phyloP scores from a whole-genome alignment of 2,888 invertebrate species.

The Lutraria lutraria region DNA sequence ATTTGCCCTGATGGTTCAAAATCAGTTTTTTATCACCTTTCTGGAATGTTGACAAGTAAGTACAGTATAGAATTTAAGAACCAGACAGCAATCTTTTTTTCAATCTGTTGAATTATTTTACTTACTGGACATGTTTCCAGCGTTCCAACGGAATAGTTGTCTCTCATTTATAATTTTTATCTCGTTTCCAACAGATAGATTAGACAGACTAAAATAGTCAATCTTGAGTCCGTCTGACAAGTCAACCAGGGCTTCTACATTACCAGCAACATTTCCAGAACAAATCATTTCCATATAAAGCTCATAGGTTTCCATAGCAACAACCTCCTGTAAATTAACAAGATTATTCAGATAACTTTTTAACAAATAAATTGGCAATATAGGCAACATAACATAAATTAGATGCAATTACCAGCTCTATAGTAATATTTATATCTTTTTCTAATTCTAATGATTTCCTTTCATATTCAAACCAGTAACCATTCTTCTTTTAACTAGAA shows the following conservation, averaged over 20 bases:
- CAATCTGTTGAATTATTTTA: background rate
- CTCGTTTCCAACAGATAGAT: conserved; percentile 25
- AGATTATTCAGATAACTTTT: background rate
- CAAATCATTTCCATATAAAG: conserved; percentile 56
- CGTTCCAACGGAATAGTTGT: conserved; percentile 53
- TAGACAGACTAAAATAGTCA: conserved; percentile 55
- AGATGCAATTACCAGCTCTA: background rate
- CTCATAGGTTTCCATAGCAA: background rate
- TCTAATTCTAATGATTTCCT: too few relatives aligned
- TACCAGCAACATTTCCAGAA: conserved; percentile 35
- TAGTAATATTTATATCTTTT: too few relatives aligned
- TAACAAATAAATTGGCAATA: background rate
- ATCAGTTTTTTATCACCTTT: background rate
- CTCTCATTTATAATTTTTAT: conserved; percentile 37
- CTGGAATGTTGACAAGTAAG: background rate
- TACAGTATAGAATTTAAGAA: background rate
- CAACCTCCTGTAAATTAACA: conserved; percentile 40
- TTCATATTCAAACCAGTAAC: background rate
- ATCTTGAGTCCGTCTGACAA: conserved; percentile 54
- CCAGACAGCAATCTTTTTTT: background rate
- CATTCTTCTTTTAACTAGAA: background rate
- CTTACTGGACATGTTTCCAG: conserved; percentile 60
- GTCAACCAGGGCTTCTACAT: conserved; percentile 58
- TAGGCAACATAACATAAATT: background rate
- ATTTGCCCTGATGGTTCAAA: background rate